Conservation (phyloP, 2,888 invertebrate genomes). For the Ypsolopha scabrella region DNA sequence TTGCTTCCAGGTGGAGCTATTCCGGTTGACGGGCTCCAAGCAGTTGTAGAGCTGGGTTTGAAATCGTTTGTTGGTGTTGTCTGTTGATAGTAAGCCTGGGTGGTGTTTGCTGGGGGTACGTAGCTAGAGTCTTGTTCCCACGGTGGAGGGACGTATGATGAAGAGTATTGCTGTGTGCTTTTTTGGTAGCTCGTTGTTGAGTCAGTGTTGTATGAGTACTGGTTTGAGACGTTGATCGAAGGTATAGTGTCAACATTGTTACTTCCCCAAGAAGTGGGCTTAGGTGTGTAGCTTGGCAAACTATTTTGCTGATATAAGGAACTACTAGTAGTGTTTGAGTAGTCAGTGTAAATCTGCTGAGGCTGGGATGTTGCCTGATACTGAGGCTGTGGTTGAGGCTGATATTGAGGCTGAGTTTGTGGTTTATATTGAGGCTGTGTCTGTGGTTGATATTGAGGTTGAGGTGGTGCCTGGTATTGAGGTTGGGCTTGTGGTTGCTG, state of each 20-base stretch:
- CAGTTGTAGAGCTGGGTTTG: background rate
- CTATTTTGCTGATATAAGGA: slow-evolving; percentile 22
- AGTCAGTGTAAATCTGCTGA: slow-evolving; percentile 33
- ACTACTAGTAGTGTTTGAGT: slow-evolving; percentile 24
- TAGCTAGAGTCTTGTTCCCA: slow-evolving; percentile 59
- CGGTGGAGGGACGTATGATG: slow-evolving; percentile 58
- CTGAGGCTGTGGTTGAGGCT: slow-evolving; percentile 2
- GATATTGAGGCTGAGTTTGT: background rate
- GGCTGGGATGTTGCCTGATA: slow-evolving; percentile 13
- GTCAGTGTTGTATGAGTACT: slow-evolving; percentile 36
- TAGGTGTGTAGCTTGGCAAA: slow-evolving; percentile 37
- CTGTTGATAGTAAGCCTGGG: slow-evolving; percentile 40
- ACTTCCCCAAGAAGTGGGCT: slow-evolving; percentile 38
- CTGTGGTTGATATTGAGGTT: slow-evolving; percentile 17
- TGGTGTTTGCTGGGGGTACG: slow-evolving; percentile 23
- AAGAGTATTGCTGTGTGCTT: slow-evolving; percentile 40
- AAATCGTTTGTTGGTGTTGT: slow-evolving; percentile 25
- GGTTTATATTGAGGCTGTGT: background rate
- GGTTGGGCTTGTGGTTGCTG: slow-evolving; percentile 18
- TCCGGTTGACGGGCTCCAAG: background rate
- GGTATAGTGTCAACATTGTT: slow-evolving; percentile 18
- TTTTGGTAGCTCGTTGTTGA: slow-evolving; percentile 37
- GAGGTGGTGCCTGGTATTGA: slow-evolving; percentile 17
- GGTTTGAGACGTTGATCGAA: slow-evolving; percentile 21
- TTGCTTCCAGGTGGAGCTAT: background rate